Evolutionary conservation across 2,888 invertebrate genomes (phyloP), one percentile per base, ranked within the genome.

Genomic region (Meandrusa payeni): DNA sequence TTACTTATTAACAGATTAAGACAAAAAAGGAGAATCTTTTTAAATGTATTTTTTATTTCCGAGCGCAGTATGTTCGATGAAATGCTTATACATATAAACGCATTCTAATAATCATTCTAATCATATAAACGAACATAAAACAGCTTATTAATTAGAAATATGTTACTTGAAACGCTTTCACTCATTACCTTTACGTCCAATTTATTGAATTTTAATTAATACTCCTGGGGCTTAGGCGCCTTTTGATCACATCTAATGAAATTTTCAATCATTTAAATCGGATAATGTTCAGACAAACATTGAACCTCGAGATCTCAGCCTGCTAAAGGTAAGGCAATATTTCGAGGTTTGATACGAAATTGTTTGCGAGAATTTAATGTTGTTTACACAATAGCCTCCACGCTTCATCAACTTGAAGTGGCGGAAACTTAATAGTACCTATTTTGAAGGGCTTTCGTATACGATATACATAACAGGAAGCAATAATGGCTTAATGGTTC

Each of bases 131-230:
- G 56, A 58, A 50, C 47, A 55, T 62, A 59, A 56, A 52, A 59
- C 55, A 51, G 53, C 44, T 47, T 52, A 50, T 61, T 62, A 62
- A 66, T 57, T 51, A 41, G 24, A 46, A 36, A 41, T 34, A 43
- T 22, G n/a, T 15, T 28, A 23, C 3, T 15, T 28, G 12, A 34
- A 47, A 50, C 40, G 42, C 52, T 57, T 54, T 52, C 46, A 50
- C 52, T 57, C 55, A 61, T 58, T 60, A 59, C 49, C 51, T 46
- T 47, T 57, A 62, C 47, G 49, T 54, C 52, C 50, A 59, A 59
- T 65, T 61, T 61, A 65, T 66, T 57, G 51, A 52, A 48, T 55
- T 55, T 65, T 69, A 62, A 70, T 66, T 61, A 61, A 48, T 52
- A 41, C 54, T 53, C 41, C 34, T 7, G 20, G 40, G 22, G 40